Evolutionary conservation across 2,113 vertebrate genomes (phyloP), one percentile per base, ranked within the genome.

Genomic region (Microcebus lehilahytsara): DNA sequence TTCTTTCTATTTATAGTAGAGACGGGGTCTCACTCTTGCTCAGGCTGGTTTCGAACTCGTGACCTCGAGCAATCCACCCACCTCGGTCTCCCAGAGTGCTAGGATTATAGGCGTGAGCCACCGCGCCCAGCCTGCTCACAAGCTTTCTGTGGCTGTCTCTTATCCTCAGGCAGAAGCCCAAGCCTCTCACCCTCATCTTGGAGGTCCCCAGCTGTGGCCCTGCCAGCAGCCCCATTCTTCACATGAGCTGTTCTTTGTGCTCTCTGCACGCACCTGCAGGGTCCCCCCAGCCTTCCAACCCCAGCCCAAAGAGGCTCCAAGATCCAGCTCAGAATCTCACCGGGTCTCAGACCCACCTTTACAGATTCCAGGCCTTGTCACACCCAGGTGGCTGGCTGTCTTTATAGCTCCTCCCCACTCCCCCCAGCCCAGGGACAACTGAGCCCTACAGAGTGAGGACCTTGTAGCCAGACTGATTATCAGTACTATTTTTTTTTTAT

Each of bases 361-460:
- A 12, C 9, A 17, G 40, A 51, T 4, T 4, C 32, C 32, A 22
- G 11, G 22, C 49, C 64, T 17, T 66, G 22, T 16, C 51, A 20
- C 67, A 0, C 20, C 17, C 32, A 7, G 17, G 49, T 37, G 74
- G 27, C 74, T 37, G 74, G 27, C 74, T 49, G 23, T 19, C 27
- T 42, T 56, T 58, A 40, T 20, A 14, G 51, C 13, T 2, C 83
- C 30, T 0, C 10, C 9, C 8, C 25, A 3, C 30, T 0, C 10
- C 9, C 8, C 25, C 4, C 30, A 46, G 14, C 25, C 74, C 23
- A 67, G 58, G 67, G 49, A 22, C 32, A 14, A n/a, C 3, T 6
- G 37, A 71, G 51, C 40, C 64, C 56, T 49, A 46, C 12, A 34
- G 64, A 90, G 60, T 0, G 9, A 84, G 34, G 34, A 16, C 19